These are phyloP conservation scores for Pangasius mekongensis DNA, from an alignment of 2,797 vertebrate species.

Conservation along the genomic window DNA sequence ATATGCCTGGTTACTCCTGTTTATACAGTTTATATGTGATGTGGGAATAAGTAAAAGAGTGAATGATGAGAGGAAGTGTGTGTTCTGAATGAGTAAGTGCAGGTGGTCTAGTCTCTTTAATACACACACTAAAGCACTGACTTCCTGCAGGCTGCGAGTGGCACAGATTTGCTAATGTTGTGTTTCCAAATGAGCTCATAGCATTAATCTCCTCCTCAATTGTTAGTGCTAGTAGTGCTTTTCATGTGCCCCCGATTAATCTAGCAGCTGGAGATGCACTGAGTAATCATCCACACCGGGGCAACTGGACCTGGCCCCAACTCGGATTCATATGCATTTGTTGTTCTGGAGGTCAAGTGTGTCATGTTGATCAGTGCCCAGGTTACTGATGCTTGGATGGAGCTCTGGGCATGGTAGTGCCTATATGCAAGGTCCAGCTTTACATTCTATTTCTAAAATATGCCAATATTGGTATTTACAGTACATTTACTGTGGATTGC, in stretches of 20 bases:
- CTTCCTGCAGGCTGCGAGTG: not conserved
- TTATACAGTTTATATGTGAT: not conserved
- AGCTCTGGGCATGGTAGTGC: not conserved
- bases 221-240: not conserved
- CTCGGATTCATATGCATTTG: not conserved
- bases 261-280: not conserved
- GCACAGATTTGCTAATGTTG: slow-evolving; percentile 6
- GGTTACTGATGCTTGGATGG: not conserved
- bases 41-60: not conserved
- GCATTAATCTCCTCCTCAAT: not conserved
- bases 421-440: not conserved
- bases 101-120: not conserved
- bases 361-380: not conserved
- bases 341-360: not conserved
- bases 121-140: not conserved
- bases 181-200: slow-evolving; percentile 2
- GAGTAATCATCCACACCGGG: not conserved
- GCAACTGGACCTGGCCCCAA: not conserved
- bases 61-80: not conserved
- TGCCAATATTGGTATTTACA: not conserved
- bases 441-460: not conserved
- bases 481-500: not conserved
- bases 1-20: not conserved
- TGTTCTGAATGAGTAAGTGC: not conserved
- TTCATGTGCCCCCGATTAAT: not conserved